Evolutionary conservation across 2,888 invertebrate genomes (phyloP).

Genomic region (Sinodicranocentrus sp.): DNA sequence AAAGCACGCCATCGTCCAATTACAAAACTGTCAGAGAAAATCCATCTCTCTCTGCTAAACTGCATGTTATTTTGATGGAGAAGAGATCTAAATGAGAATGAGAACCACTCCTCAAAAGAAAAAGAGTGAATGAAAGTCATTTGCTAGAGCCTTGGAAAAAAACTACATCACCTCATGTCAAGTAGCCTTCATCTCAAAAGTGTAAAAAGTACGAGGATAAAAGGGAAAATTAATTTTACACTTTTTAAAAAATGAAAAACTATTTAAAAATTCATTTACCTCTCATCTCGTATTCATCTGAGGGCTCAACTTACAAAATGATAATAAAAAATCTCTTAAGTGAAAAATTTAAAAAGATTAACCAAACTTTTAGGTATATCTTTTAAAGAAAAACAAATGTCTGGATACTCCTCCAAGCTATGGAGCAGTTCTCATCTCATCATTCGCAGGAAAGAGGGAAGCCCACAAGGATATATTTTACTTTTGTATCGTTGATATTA

Average conservation of each 20-base stretch:
- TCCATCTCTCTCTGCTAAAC: neutral
- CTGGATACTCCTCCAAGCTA: no score
- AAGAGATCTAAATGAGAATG: neutral
- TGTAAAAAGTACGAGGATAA: neutral
- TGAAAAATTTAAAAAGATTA: slow-evolving; percentile 31
- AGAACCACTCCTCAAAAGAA: slow-evolving; percentile 64
- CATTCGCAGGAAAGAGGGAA: no score
- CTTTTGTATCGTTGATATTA: slow-evolving; percentile 23
- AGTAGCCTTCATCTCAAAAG: slow-evolving; percentile 21
- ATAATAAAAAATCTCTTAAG: slow-evolving; percentile 19
- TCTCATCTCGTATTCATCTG: slow-evolving; percentile 52
- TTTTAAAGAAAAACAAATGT: no score
- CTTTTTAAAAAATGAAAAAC: slow-evolving; percentile 58
- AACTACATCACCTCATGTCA: slow-evolving; percentile 42
- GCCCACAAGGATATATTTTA: no score
- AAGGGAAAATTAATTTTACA: slow-evolving; percentile 50
- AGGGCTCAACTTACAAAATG: slow-evolving; percentile 23
- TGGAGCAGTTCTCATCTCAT: no score
- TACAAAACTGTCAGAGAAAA: slow-evolving; percentile 64
- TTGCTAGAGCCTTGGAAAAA: slow-evolving; percentile 21
- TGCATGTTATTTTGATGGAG: no score
- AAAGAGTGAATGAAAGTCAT: slow-evolving; percentile 30
- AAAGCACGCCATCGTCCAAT: slow-evolving; percentile 43
- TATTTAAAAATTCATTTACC: slow-evolving; percentile 57
- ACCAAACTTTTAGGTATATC: no score